Evolutionary conservation across 2,113 vertebrate species (phyloP), one percentile per base, ranked within the genome.

Genomic region (Coptodon bakossiorum): DNA sequence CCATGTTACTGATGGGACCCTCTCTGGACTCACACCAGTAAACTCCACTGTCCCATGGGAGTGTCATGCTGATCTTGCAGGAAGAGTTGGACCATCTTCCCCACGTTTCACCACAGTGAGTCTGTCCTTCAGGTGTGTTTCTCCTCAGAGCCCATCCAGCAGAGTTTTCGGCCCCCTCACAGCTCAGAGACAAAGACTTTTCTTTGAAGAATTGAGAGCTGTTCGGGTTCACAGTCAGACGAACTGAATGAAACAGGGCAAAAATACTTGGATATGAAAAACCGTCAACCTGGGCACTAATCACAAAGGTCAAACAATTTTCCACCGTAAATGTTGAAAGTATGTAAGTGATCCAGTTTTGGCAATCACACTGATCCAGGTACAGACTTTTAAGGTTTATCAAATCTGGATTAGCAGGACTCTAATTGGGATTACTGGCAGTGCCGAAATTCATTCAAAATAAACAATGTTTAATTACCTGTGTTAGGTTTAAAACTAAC

Each of bases 51-150:
- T 52, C 48, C 48, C 4, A 52, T 52, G 10, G 9, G 10, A 40
- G 38, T 2, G 10, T 40, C 10, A 40, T 40, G 10, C 10, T 40
- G 38, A 40, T 40, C 10, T 40, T 11, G 11, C 38, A 40, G 38
- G 38, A 40, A 40, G 10, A 40, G 1, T 40, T 11, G 38, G 38
- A 40, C 9, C 38, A 40, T 40, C 38, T 48, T 19, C 48, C 48
- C 48, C 48, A 61, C 3, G 7, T 29, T 14, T 29, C 24, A 29
- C 56, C 57, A 61, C 57, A 61, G 8, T 9, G 14, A 34, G 16
- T 34, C 5, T 29, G 0, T 31, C 5, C 14, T 2, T 16, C 13
- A 3, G 0, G 3, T 34, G 57, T 61, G 5, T 2, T 61, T 19
- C 57, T 61, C 29, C 8, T 61, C 57, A 61, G 57, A 34, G 57